phyloP scores from a whole-genome alignment of 1,140 invertebrate species.

The Yoshiicerus persimilis region DNA sequence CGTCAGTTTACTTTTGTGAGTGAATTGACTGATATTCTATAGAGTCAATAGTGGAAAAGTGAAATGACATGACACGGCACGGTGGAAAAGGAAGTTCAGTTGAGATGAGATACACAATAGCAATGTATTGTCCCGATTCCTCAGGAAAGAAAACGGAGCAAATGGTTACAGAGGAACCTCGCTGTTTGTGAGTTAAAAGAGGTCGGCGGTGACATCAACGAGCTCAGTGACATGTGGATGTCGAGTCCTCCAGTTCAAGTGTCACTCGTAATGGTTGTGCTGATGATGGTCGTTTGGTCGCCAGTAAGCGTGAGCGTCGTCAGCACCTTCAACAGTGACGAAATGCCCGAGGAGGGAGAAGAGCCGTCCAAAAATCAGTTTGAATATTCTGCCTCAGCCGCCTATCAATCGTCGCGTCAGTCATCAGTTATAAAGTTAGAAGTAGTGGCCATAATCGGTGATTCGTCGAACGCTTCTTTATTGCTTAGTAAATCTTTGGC shows the following conservation, averaged over 20 bases:
- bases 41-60: not conserved
- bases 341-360: not conserved
- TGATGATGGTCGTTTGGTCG: conserved; percentile 25
- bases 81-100: not conserved
- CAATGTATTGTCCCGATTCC: too few relatives aligned
- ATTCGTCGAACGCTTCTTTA: conserved; percentile 34
- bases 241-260: conserved; percentile 2
- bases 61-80: not conserved
- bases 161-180: not conserved
- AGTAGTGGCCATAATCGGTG: conserved; percentile 34
- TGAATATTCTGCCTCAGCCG: not conserved
- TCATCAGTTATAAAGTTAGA: conserved; percentile 23
- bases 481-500: conserved; percentile 31
- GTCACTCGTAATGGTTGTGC: conserved; percentile 22
- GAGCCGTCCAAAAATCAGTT: not conserved
- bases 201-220: not conserved
- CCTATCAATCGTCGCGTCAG: not conserved
- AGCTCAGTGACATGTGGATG: conserved; percentile 24
- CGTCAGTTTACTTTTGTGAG: not conserved
- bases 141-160: not conserved
- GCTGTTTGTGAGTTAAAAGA: not conserved
- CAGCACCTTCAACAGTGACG: conserved; percentile 13
- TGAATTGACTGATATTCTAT: not conserved
- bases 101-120: not conserved
- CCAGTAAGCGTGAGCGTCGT: not conserved